Evolutionary conservation across 2,888 invertebrate species (phyloP), one percentile per base, ranked within the genome.

Genomic region (Rhagonycha lutea): DNA sequence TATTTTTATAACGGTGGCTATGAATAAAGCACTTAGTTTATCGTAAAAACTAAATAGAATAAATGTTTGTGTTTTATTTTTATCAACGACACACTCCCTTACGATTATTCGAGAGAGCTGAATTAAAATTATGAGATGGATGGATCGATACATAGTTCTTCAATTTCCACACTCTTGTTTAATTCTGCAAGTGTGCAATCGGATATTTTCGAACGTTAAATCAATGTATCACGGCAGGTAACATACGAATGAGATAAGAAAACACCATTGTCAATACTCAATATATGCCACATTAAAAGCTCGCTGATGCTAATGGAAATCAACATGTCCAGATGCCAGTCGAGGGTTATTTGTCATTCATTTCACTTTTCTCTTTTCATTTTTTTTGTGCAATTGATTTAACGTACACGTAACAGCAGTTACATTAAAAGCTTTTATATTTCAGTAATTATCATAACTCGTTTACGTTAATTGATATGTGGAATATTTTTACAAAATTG

Each of bases 301-400:
- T 73, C 82, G 83, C 84, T 83, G 84, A 83, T 83, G 84, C 84
- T 84, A 84, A 84, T 84, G 84, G 84, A 84, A 83, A 78, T 77
- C 77, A 80, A 81, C 81, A 79, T 79, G 80, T 81, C 81, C 81
- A 82, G 81, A 80, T 82, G 81, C 81, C 77, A 78, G 78, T 79
- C 80, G 77, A 78, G 79, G 76, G 77, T 63, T 72, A 72, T 78
- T 78, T 78, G 78, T 78, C 77, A 75, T 63, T 75, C 72, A 32
- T 70, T 70, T 74, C 69, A 62, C 62, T 72, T 68, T 72, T 72
- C 68, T 61, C 61, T n/a, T 61, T 74, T 28, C 47, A 47, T 47
- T 29, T 26, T 14, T 68, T 72, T 75, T 68, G 18, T 18, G 28
- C 63, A 72, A 75, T 75, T 72, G 75, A 75, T 75, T 74, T 74